A percentile compares a stretch with the other conserved stretches of the same genome.
phyloP scores from a whole-genome alignment of 1,140 invertebrate species.

The Tenebrio molitor region DNA sequence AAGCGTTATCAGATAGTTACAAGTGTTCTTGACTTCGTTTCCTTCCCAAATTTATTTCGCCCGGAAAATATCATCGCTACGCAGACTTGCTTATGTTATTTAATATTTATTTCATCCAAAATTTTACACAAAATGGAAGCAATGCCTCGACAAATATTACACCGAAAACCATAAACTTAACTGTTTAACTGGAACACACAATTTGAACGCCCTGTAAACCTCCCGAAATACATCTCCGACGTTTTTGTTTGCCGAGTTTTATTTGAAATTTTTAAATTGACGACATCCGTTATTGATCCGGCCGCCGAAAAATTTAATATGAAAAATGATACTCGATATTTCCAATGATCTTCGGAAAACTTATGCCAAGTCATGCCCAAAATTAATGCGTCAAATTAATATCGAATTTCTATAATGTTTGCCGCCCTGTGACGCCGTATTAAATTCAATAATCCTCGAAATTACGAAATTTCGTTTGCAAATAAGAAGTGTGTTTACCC shows the following conservation, averaged over 20 bases:
- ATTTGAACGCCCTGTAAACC: too few species aligned
- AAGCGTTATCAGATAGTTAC: slow-evolving; percentile 18
- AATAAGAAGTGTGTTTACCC: neutral
- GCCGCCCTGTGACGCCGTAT: neutral
- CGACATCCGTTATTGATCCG: neutral
- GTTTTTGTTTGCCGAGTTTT: neutral
- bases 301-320: slow-evolving; percentile 3
- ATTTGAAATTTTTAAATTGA: slow-evolving; percentile 35
- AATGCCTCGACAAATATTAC: neutral
- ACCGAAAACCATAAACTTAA: slow-evolving; percentile 1
- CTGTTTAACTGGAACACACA: neutral
- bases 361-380: slow-evolving; percentile 30
- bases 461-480: neutral
- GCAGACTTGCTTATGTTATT: slow-evolving; percentile 13
- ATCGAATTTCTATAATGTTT: slow-evolving; percentile 31
- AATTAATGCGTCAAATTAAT: slow-evolving; percentile 29
- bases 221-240: too few species aligned
- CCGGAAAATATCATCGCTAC: neutral
- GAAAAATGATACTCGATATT: slow-evolving; percentile 27
- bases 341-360: slow-evolving; percentile 9
- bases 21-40: slow-evolving; percentile 28
- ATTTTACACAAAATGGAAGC: too few species aligned
- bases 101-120: slow-evolving; percentile 1
- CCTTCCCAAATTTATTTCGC: slow-evolving; percentile 8
- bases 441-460: slow-evolving; percentile 14